Percentiles rank a stretch among this genome's conserved stretches.
Conservation (phyloP, 2,113 vertebrate species). For the Cephalopterus ornatus region DNA sequence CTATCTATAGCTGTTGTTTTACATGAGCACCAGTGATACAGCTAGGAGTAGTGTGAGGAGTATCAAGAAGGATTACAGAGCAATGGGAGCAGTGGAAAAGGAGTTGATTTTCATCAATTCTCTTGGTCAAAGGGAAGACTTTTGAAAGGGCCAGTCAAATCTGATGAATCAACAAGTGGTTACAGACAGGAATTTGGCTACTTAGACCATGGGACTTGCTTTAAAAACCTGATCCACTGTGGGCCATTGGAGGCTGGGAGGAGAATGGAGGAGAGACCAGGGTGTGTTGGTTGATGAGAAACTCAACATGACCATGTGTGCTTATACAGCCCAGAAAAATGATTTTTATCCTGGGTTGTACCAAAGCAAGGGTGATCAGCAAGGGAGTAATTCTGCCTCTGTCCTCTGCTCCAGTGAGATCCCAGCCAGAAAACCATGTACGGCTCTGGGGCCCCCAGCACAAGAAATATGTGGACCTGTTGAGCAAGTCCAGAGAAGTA, state of each 20-base stretch:
- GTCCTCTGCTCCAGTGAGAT: background rate
- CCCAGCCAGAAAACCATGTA: background rate
- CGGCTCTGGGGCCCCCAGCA: background rate
- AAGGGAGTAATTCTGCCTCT: background rate
- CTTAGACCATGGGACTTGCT: background rate
- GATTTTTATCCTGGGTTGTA: background rate
- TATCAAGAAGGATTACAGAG: background rate
- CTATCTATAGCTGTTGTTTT: background rate
- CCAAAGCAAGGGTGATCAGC: background rate
- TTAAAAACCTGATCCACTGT: background rate
- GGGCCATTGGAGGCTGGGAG: background rate
- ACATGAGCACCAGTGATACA: background rate
- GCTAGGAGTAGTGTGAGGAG: background rate
- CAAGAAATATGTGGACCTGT: background rate
- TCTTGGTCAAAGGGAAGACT: background rate
- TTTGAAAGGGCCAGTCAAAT: background rate
- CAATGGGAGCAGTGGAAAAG: background rate
- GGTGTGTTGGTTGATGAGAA: background rate
- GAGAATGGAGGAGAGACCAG: background rate
- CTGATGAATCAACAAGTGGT: background rate
- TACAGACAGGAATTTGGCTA: background rate
- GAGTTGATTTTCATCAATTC: background rate
- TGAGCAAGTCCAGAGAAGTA: background rate
- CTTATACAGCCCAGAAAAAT: background rate
- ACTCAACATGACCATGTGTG: background rate